Evolutionary conservation across 2,888 invertebrate species (phyloP), one percentile per base, ranked within the genome.

Genomic region (Sinohyriopsis cumingii): DNA sequence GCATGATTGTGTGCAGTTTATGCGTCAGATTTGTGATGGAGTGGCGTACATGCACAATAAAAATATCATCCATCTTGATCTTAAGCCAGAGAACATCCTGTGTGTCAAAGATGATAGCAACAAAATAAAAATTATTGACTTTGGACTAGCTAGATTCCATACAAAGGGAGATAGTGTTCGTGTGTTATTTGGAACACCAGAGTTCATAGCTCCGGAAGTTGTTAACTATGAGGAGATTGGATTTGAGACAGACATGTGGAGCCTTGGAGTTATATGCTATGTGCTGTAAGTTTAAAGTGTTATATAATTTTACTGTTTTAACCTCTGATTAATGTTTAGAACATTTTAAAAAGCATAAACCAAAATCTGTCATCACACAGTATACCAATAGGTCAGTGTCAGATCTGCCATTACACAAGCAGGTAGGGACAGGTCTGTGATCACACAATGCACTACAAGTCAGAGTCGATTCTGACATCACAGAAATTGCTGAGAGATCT

Each of bases 11-110:
- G 95, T 97, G 0, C 95, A 98, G 73, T 99, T 99, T 90, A 95
- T 99, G 93, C 92, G 97, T 53, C 99, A 99, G 91, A 98, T 99
- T 80, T 98, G 98, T 90, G 97, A 98, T 89, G 99, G 98, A 53
- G 95, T 99, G 78, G 95, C 95, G 87, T 99, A 98, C 90, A 97
- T 99, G 86, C 99, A 99, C 89, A 93, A 94, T 69, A 95, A 97
- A 90, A 95, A 95, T 85, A 97, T 99, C 83, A 91, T 99, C 69
- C 99, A 99, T 92, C 92, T 99, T 69, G 99, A 99, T 89, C 94
- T 99, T 92, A 99, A 99, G 93, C 99, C 99, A 22, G 99, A 99
- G 91, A 99, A 99, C 91, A 97, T 99, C 83, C 93, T 99, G 67
- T 99, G 99, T 87, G 93, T 99, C 45, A 96, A 98, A 68, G 95